Conservation (phyloP, 2,888 invertebrate species). For the Oligia fasciuncula region DNA sequence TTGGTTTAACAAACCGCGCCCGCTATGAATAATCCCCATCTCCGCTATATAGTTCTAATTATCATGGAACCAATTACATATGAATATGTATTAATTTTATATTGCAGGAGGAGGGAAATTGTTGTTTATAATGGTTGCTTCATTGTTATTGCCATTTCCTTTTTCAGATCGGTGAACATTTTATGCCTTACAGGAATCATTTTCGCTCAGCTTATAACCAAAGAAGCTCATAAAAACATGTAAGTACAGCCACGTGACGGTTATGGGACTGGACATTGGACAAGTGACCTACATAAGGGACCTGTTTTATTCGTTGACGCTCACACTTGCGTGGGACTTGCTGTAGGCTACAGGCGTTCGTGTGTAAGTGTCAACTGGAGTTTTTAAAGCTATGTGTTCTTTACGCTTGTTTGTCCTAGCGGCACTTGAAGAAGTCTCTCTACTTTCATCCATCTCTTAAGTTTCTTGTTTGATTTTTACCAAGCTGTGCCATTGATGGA, state of each 20-base stretch:
- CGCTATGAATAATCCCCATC: constrained; percentile 57
- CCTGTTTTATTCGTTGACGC: constrained; percentile 52
- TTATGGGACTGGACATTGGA: constrained; percentile 48
- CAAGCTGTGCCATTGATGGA: background rate
- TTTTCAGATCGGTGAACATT: background rate
- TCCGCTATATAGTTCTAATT: constrained; percentile 62
- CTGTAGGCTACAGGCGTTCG: constrained; percentile 13
- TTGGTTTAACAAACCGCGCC: background rate
- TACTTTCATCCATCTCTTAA: background rate
- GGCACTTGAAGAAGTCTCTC: constrained; percentile 5
- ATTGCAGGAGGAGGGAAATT: constrained; percentile 26
- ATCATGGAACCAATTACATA: constrained; percentile 53
- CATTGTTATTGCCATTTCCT: background rate
- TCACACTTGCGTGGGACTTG: constrained; percentile 55
- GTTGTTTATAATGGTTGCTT: background rate
- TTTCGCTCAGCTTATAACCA: constrained; percentile 9
- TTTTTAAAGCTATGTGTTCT: constrained; percentile 37
- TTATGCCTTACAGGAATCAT: background rate
- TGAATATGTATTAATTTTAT: constrained; percentile 59
- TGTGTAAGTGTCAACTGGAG: constrained; percentile 49
- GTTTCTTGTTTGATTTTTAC: constrained; percentile 6
- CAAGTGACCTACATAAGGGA: constrained; percentile 59
- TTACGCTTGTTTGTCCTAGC: constrained; percentile 33
- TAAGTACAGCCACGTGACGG: constrained; percentile 13
- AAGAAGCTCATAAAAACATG: constrained; percentile 42